Base-by-base conservation (phyloP, 1,140 invertebrate genomes). In the Alviniconcha marisindica region DNA sequence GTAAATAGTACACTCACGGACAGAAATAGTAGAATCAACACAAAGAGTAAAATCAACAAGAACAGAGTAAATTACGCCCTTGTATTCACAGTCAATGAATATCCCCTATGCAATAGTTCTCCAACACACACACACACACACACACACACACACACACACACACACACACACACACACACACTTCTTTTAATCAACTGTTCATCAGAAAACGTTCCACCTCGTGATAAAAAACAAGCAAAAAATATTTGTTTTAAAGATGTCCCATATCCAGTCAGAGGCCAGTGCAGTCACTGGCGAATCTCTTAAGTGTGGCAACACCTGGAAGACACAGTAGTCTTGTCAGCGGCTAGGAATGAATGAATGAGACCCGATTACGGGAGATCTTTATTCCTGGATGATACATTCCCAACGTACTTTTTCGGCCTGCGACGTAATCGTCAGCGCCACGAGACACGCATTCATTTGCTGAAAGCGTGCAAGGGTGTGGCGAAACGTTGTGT, bases 131-230 rank as follows among this genome's bases (percentile, higher is more conserved):
- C 38, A 21, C 42, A 44, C 7, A 76, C 40, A 44, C 36, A 51
- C 73, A 44, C 38, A 42, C 73, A 4, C 40, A 76, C 38, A 42
- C 4, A 76, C 40, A 42, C 73, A 4, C 40, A 76, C 18, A 42
- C 4, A 76, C 40, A 42, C 73, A 44, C 73, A 44, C 73, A 42
- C 40, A n/a, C 38, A 76, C 73, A 44, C 73, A 73, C 31, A 73
- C n/a, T n/a, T 12, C n/a, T 56, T 14, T 56, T 56, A n/a, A n/a
- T n/a, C n/a, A n/a, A n/a, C n/a, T n/a, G n/a, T 28, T 18, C 63
- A 69, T 24, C 10, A 12, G 24, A 12, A 54, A 12, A 54, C 51
- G 24, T 10, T 28, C 63, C 31, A 14, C 31, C 31, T 28, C 18
- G 12, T 15, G 12, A n/a, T 15, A 69, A 69, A 69, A 33, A n/a